These are phyloP conservation scores for Melanocharis versteri DNA, from an alignment of 2,113 vertebrate species.

Conservation along the genomic window DNA sequence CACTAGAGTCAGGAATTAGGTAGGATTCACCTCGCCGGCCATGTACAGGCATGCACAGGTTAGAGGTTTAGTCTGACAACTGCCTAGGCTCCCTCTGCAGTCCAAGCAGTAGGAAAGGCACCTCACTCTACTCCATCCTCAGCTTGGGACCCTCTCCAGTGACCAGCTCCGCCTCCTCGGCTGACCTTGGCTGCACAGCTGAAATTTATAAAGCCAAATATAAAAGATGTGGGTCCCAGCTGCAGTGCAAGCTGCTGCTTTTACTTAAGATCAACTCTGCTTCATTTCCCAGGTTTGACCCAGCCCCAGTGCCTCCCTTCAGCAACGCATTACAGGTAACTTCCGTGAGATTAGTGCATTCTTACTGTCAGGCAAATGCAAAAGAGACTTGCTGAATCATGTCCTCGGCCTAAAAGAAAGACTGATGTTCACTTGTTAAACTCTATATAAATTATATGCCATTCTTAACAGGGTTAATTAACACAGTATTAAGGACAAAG, in stretches of 20 bases:
- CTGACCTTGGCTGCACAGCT: background rate
- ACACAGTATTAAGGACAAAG: background rate
- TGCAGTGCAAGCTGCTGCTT: background rate
- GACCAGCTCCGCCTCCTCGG: background rate
- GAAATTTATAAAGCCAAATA: background rate
- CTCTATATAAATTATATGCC: background rate
- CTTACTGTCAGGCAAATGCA: background rate
- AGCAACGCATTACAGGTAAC: fast-evolving
- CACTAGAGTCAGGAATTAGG: background rate
- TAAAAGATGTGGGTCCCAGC: background rate
- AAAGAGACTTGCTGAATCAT: constrained; percentile 12
- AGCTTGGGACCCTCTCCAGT: background rate
- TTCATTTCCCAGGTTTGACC: background rate
- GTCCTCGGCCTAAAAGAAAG: background rate
- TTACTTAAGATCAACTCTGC: background rate
- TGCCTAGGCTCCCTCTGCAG: background rate
- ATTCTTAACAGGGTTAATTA: background rate
- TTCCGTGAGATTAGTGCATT: background rate
- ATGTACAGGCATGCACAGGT: background rate
- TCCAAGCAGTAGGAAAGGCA: background rate
- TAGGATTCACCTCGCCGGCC: background rate
- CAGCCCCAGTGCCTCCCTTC: background rate
- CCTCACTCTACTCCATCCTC: background rate
- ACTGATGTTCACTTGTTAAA: background rate
- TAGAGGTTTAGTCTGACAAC: background rate